Evolutionary conservation across 2,797 vertebrate species (phyloP).

Genomic region (Scomberomorus guttatus): DNA sequence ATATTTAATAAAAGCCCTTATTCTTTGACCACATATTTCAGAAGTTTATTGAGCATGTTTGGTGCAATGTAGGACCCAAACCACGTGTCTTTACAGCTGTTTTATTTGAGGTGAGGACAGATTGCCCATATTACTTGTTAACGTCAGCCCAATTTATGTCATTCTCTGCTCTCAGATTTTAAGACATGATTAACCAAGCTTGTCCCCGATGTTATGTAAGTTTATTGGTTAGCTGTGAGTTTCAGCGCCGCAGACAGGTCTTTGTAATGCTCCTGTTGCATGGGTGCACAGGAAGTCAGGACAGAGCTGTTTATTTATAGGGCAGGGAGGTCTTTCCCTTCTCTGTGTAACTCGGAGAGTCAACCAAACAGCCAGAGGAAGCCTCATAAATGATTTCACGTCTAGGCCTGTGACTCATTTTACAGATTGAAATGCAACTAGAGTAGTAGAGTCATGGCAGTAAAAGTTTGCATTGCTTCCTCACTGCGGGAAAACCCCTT

Average conservation of each 20-base stretch:
- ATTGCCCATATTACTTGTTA: conserved; percentile 8
- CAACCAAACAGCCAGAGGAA: conserved; percentile 60
- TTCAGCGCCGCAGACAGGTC: conserved; percentile 18
- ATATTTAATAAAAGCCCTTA: neutral
- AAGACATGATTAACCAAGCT: conserved; percentile 47
- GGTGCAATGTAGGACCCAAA: neutral
- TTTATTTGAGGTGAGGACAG: conserved; percentile 41
- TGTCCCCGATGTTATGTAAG: conserved; percentile 48
- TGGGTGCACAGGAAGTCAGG: conserved; percentile 68
- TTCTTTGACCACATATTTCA: conserved; percentile 38
- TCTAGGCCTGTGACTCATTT: conserved; percentile 65
- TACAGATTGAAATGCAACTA: conserved; percentile 45
- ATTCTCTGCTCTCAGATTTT: conserved; percentile 36
- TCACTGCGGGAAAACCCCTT: conserved; percentile 63
- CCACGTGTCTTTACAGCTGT: conserved; percentile 21
- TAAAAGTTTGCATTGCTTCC: conserved; percentile 53
- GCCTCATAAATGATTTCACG: conserved; percentile 74
- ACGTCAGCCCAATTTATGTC: neutral
- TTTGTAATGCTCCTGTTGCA: conserved; percentile 47
- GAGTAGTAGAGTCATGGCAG: conserved; percentile 35
- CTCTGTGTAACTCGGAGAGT: conserved; percentile 46
- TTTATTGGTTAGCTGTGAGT: conserved; percentile 40
- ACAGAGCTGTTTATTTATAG: conserved; percentile 76
- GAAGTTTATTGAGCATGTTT: conserved; percentile 36
- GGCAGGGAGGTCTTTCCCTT: conserved; percentile 70